phyloP scores from a whole-genome alignment of 2,888 invertebrate genomes.

The Spilosoma lubricipeda region DNA sequence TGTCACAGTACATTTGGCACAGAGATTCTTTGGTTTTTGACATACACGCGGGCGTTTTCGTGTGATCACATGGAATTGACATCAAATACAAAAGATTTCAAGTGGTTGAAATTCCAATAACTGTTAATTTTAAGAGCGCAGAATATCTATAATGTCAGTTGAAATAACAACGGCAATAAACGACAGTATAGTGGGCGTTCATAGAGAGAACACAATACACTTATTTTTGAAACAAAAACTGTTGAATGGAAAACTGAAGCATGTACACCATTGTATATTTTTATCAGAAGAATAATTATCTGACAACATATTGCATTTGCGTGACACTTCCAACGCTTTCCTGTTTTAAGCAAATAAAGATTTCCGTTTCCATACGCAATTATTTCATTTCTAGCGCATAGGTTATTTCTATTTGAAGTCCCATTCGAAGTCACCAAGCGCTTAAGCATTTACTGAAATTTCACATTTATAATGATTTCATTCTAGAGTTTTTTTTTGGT shows the following conservation, averaged over 20 bases:
- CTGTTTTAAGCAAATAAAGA: background rate
- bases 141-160: background rate
- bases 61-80: background rate
- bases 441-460: background rate
- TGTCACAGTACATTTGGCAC: no score
- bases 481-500: background rate
- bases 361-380: background rate
- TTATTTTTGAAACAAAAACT: background rate
- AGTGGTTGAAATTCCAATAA: no score
- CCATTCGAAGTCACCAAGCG: background rate
- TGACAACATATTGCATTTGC: background rate
- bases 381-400: background rate
- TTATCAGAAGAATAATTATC: background rate
- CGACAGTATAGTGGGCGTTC: background rate
- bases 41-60: no score
- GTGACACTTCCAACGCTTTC: background rate
- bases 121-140: background rate
- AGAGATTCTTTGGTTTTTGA: no score
- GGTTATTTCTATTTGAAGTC: background rate
- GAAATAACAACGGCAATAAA: background rate
- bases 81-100: background rate
- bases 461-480: background rate
- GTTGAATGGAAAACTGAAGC: background rate
- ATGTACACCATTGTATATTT: background rate
- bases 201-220: background rate